Percentiles rank a stretch among this genome's conserved stretches.
phyloP scores from a whole-genome alignment of 2,113 vertebrate genomes.

The Heloderma charlesbogerti region DNA sequence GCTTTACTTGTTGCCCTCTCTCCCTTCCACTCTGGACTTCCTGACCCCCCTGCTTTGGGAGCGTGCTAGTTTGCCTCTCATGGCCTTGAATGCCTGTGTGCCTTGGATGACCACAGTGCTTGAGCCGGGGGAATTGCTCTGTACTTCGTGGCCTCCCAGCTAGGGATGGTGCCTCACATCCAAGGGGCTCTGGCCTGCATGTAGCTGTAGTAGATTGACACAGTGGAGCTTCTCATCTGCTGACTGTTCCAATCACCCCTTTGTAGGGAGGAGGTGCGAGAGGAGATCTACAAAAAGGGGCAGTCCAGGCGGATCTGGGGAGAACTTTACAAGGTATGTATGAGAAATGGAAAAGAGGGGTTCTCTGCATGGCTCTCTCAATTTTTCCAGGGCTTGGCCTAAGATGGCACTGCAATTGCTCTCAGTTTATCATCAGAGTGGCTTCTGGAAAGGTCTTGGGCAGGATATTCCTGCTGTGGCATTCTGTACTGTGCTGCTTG shows the following conservation, averaged over 20 bases:
- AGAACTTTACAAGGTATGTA: slow-evolving; percentile 94
- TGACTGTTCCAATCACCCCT: slow-evolving; percentile 47
- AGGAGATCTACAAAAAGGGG: slow-evolving; percentile 97
- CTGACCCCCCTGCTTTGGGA: too few species aligned
- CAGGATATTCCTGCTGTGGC: not conserved
- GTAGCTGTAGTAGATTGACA: not conserved
- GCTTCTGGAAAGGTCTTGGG: not conserved
- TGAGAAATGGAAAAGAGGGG: fast-evolving
- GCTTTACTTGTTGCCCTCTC: not conserved
- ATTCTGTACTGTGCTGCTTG: not conserved
- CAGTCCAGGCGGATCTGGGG: slow-evolving; percentile 99
- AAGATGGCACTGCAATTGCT: not conserved
- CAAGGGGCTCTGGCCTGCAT: not conserved
- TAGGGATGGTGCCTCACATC: not conserved
- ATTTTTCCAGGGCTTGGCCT: too few species aligned
- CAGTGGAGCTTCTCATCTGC: not conserved
- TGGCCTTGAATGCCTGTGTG: not conserved
- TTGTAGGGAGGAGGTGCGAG: slow-evolving; percentile 87
- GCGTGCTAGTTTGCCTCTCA: not conserved
- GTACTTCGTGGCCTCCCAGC: not conserved
- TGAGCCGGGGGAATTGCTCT: not conserved
- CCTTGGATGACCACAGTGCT: not conserved
- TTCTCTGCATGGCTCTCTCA: not conserved
- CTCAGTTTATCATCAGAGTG: not conserved
- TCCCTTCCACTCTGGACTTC: not conserved